phyloP scores from a whole-genome alignment of 2,888 invertebrate genomes.

The Drosophila demipolita region DNA sequence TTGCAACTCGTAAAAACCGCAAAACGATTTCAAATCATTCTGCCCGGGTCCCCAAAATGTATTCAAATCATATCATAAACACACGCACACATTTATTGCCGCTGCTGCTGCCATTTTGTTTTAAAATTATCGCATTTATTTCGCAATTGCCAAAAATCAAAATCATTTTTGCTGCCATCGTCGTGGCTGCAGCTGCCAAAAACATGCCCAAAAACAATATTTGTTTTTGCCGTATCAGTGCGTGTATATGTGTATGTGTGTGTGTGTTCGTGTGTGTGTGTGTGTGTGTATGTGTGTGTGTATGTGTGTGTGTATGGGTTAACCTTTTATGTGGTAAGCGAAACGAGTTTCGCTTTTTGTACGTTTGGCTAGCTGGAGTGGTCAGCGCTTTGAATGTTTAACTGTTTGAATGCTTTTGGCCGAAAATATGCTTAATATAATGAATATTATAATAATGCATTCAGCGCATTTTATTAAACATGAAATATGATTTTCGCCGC shows the following conservation, averaged over 20 bases:
- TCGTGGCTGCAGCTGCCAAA: conserved; percentile 61
- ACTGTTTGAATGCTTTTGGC: conserved; percentile 52
- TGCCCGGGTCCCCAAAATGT: conserved; percentile 53
- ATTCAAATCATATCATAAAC: conserved; percentile 73
- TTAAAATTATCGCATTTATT: conserved; percentile 76
- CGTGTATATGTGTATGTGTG: background rate
- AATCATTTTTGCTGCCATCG: conserved; percentile 65
- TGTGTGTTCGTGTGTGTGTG: conserved; percentile 17
- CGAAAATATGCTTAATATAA: conserved; percentile 67
- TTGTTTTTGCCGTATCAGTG: conserved; percentile 48
- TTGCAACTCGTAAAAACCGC: conserved; percentile 82
- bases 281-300: no score
- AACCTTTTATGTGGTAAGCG: conserved; percentile 71
- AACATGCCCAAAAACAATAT: conserved; percentile 74
- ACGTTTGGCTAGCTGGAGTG: conserved; percentile 56
- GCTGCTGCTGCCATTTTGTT: conserved; percentile 55
- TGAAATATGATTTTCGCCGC: conserved; percentile 68
- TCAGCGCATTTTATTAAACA: conserved; percentile 74
- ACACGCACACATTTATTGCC: conserved; percentile 28
- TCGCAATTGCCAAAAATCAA: conserved; percentile 72
- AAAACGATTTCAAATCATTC: conserved; percentile 81
- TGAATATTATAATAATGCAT: conserved; percentile 70
- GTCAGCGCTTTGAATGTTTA: conserved; percentile 60
- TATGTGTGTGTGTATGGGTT: conserved; percentile 53
- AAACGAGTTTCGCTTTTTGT: conserved; percentile 70